Percentiles rank a stretch among this genome's conserved stretches.
These are phyloP conservation scores for Xenus cinereus DNA, from an alignment of 2,113 vertebrate species.

Conservation along the genomic window DNA sequence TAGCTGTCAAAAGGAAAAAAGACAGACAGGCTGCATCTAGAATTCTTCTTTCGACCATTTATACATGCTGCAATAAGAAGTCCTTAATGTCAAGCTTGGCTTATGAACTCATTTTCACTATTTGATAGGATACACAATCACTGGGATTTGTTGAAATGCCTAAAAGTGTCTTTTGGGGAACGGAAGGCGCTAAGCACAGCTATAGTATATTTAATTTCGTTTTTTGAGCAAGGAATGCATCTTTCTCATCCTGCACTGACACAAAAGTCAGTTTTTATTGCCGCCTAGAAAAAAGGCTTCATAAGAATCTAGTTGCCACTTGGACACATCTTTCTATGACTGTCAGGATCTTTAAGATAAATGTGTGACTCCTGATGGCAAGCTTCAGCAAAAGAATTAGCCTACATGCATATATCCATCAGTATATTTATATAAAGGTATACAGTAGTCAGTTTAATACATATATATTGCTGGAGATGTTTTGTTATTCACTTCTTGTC, in stretches of 20 bases:
- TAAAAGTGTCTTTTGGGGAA: neutral
- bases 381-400: neutral
- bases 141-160: neutral
- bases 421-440: neutral
- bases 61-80: neutral
- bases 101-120: neutral
- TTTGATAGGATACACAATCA: neutral
- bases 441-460: neutral
- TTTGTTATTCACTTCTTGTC: neutral
- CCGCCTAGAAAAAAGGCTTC: neutral
- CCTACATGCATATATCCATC: neutral
- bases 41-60: neutral
- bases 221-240: neutral
- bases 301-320: neutral
- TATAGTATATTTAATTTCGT: neutral
- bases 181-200: neutral
- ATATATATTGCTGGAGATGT: neutral
- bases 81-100: neutral
- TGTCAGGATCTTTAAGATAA: neutral
- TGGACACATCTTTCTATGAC: neutral
- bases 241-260: neutral
- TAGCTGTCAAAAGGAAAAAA: neutral
- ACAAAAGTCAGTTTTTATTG: neutral
- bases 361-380: neutral
- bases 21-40: neutral